These are phyloP conservation scores for Paguma larvata DNA, from an alignment of 2,797 vertebrate species.

Conservation along the genomic window DNA sequence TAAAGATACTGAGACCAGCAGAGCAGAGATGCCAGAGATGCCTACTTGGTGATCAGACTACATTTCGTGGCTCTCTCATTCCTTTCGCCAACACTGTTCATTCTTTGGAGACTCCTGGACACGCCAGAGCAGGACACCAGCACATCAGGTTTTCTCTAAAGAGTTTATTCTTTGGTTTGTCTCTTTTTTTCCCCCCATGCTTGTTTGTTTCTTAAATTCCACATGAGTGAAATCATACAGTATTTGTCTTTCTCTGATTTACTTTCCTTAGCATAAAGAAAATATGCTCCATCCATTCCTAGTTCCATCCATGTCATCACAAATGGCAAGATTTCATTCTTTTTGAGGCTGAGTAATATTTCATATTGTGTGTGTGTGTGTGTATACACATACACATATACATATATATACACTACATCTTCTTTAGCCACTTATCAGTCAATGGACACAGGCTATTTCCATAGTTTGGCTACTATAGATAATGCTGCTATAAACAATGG, in stretches of 20 bases:
- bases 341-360: neutral
- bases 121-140: no score
- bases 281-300: no score
- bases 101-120: no score
- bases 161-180: neutral
- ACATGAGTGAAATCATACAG: neutral
- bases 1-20: no score
- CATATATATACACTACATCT: neutral
- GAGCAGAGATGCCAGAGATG: no score
- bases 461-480: neutral
- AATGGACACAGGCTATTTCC: neutral
- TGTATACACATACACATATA: no score
- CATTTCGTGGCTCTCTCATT: no score
- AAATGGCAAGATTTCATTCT: neutral
- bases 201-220: neutral
- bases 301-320: neutral
- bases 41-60: no score
- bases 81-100: no score
- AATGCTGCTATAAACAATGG: neutral
- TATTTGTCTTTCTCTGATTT: neutral
- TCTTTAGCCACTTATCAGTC: neutral
- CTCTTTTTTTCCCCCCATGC: neutral
- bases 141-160: neutral
- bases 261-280: neutral
- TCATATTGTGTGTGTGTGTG: no score